Evolutionary conservation across 2,113 vertebrate species (phyloP), one percentile per base, ranked within the genome.

Genomic region (Trinectes maculatus): DNA sequence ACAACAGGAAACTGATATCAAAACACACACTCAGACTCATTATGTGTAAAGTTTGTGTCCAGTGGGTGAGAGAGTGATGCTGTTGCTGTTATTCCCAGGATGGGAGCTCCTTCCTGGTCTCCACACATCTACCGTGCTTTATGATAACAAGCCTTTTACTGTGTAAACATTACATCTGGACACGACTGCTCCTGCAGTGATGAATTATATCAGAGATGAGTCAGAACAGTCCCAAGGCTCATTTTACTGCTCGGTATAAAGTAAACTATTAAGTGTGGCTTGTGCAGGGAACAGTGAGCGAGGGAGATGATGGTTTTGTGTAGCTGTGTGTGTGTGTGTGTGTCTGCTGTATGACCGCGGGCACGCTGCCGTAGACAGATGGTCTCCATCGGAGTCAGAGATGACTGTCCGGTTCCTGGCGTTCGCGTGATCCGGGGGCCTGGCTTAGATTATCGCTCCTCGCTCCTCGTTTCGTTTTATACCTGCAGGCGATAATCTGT

Each of bases 371-470:
- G 5, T 33, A 24, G 37, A 59, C n/a, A 10, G 13, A 49, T 21
- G 11, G 8, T 34, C 33, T 67, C 44, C 29, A 1, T 21, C 1
- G 42, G 28, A 29, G 31, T 42, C 24, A 37, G 62, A 33, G 10
- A 42, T 37, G 19, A 51, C 11, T 51, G 52, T 57, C 43, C 31
- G 51, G 40, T 48, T 19, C 24, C 48, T 29, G 8, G 13, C 15
- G 21, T 40, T 77, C 43, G 12, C 25, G 13, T 1, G 34, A 24
- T 25, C 61, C 31, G 9, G 22, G 8, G 21, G 46, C 42, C 72
- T 72, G 57, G 64, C 62, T 58, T 43, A 47, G 57, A 76, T 76
- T 46, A 42, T 46, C 59, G 8, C 39, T n/a, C n/a, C n/a, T n/a
- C n/a, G n/a, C n/a, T 11, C 54, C 46, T 54, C 12, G 37, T 60